A percentile compares a stretch with the other conserved stretches of the same genome.
These are phyloP conservation scores for Heliconius hortense DNA, from an alignment of 2,888 invertebrate species.

Conservation along the genomic window DNA sequence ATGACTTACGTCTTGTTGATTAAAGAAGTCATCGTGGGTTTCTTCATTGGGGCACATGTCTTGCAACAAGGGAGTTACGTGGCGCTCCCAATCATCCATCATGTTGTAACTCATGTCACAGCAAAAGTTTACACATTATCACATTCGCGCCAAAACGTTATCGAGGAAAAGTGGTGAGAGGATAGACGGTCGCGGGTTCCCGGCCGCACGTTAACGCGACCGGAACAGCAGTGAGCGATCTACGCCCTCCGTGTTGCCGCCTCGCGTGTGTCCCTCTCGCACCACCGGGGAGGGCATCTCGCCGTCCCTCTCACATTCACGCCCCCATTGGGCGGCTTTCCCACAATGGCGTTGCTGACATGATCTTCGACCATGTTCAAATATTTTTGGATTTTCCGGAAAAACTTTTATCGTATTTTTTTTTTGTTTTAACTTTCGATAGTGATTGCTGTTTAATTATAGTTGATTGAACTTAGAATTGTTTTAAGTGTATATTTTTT, in stretches of 20 bases:
- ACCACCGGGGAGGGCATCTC: constrained; percentile 50
- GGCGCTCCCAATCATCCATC: constrained; percentile 84
- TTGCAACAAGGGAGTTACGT: constrained; percentile 81
- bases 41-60: constrained; percentile 81
- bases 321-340: constrained; percentile 82
- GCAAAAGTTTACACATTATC: constrained; percentile 66
- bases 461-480: background rate
- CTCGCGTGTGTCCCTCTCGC: constrained; percentile 71
- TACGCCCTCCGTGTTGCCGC: constrained; percentile 83
- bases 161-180: constrained; percentile 21
- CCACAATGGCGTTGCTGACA: constrained; percentile 53
- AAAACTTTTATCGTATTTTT: constrained; percentile 18
- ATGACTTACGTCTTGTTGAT: constrained; percentile 82
- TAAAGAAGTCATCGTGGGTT: constrained; percentile 82
- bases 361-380: constrained; percentile 26
- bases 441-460: background rate
- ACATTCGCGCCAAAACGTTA: constrained; percentile 75
- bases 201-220: constrained; percentile 81
- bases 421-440: background rate
- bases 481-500: too few species aligned
- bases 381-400: constrained; percentile 25
- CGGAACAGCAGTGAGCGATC: constrained; percentile 80
- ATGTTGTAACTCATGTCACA: constrained; percentile 49
- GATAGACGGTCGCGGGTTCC: constrained; percentile 56
- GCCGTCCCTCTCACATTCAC: constrained; percentile 68